phyloP scores from a whole-genome alignment of 2,888 invertebrate species.

The Lasius platythorax region DNA sequence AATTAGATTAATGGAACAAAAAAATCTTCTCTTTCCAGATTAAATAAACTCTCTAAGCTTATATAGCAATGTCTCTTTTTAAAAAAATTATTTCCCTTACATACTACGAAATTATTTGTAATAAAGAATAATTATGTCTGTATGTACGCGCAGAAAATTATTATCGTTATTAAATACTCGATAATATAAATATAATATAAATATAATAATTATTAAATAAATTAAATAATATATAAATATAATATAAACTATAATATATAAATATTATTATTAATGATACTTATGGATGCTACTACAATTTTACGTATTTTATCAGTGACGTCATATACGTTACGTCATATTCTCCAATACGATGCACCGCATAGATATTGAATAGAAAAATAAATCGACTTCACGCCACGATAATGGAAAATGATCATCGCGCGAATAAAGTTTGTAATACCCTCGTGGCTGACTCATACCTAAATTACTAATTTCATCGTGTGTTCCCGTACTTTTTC shows the following conservation, averaged over 20 bases:
- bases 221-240: too few species aligned
- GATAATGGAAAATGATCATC: neutral
- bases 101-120: neutral
- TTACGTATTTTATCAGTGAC: neutral
- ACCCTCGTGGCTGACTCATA: slow-evolving; percentile 16
- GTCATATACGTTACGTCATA: neutral
- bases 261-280: neutral
- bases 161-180: neutral
- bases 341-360: neutral
- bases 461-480: slow-evolving; percentile 23
- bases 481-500: neutral
- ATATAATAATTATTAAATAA: neutral
- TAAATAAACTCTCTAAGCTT: neutral
- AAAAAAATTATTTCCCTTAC: neutral
- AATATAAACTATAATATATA: neutral
- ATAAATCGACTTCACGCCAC: neutral
- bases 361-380: neutral
- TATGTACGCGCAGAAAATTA: neutral
- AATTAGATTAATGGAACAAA: neutral
- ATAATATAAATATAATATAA: neutral
- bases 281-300: neutral
- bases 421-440: slow-evolving; percentile 12
- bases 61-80: neutral
- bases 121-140: neutral
- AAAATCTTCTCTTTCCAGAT: neutral